Percentiles rank a stretch among this genome's conserved stretches.
Conservation (phyloP, 2,113 vertebrate genomes). For the Hippocampus abdominalis region DNA sequence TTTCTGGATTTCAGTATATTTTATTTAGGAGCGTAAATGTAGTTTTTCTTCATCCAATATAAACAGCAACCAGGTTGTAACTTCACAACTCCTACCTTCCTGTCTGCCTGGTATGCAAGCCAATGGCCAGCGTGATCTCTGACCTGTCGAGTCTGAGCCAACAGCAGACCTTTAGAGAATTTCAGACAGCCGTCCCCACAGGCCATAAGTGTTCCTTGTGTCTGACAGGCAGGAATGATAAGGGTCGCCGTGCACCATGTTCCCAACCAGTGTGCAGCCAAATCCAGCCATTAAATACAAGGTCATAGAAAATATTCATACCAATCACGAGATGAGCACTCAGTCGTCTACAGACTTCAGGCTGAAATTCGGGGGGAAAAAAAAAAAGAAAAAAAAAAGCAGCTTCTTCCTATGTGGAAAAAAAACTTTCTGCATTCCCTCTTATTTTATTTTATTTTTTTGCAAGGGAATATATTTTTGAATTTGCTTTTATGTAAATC, state of each 20-base stretch:
- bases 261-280: conserved; percentile 39
- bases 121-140: conserved; percentile 31
- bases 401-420: too few species aligned
- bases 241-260: conserved; percentile 50
- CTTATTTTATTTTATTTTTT: too few species aligned
- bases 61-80: not conserved
- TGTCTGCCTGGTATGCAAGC: conserved; percentile 11
- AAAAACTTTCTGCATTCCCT: too few species aligned
- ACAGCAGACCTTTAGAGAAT: conserved; percentile 50
- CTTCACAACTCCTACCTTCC: not conserved
- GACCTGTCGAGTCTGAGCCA: conserved; percentile 43
- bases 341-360: too few species aligned
- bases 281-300: conserved; percentile 35
- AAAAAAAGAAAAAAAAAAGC: too few species aligned
- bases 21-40: not conserved
- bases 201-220: conserved; percentile 43
- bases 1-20: not conserved
- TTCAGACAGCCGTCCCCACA: conserved; percentile 49
- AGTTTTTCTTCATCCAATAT: conserved; percentile 1
- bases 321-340: not conserved
- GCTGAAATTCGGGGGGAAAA: too few species aligned
- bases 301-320: conserved; percentile 19
- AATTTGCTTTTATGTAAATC: too few species aligned
- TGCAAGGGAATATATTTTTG: too few species aligned
- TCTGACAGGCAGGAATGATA: conserved; percentile 55